Evolutionary conservation across 1,140 invertebrate genomes (phyloP).

Genomic region (Drosophila leontia): DNA sequence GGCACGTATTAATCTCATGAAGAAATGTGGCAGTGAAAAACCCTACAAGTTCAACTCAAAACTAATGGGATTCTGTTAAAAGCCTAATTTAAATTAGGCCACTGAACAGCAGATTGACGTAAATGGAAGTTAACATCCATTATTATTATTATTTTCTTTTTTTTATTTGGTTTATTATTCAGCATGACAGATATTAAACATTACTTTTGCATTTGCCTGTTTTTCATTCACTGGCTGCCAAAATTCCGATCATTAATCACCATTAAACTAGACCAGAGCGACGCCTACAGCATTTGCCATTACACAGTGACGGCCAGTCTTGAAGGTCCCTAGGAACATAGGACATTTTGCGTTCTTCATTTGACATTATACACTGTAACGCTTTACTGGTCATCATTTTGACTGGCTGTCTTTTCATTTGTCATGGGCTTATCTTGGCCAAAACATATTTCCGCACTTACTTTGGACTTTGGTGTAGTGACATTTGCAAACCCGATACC

Average conservation of each 20-base stretch:
- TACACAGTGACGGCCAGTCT: constrained; percentile 4
- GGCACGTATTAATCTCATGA: background rate
- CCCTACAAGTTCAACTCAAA: background rate
- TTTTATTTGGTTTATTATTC: constrained; percentile 33
- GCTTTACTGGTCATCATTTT: constrained; percentile 8
- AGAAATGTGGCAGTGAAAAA: background rate
- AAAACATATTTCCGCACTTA: constrained; percentile 30
- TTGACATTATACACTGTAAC: constrained; percentile 2
- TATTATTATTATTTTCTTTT: background rate
- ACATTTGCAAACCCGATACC: background rate
- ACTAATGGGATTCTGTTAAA: background rate
- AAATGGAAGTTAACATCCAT: constrained; percentile 1
- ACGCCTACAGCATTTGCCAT: constrained; percentile 14
- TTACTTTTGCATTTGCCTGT: constrained; percentile 32
- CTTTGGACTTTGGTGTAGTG: background rate
- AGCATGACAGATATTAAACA: constrained; percentile 36
- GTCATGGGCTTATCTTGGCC: constrained; percentile 7
- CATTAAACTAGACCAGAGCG: constrained; percentile 36
- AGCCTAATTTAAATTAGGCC: constrained; percentile 2
- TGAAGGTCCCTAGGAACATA: background rate
- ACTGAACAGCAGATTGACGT: constrained; percentile 2
- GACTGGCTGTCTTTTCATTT: background rate
- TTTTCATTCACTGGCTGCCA: constrained; percentile 18
- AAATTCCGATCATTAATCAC: constrained; percentile 55
- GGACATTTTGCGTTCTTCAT: background rate